phyloP scores from a whole-genome alignment of 2,797 vertebrate species.

The Fistularia commersonii region DNA sequence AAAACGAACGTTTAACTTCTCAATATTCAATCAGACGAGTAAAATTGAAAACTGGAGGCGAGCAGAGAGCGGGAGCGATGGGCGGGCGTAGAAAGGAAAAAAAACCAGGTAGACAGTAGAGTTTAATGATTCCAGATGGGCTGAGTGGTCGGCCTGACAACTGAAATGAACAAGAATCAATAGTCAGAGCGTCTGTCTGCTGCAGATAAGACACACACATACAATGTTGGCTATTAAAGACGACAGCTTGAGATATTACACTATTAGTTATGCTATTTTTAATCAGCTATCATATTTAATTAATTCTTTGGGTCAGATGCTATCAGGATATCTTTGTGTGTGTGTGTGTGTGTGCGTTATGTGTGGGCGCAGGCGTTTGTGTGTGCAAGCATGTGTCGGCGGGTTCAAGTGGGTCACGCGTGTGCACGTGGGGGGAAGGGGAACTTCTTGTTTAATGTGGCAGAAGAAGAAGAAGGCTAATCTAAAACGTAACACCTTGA shows the following conservation, averaged over 20 bases:
- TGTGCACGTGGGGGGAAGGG: no score
- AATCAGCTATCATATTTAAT: slow-evolving; percentile 99
- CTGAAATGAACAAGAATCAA: slow-evolving; percentile 99
- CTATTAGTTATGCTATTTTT: slow-evolving; percentile 99
- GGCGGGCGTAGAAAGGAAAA: slow-evolving; percentile 33
- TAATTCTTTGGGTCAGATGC: slow-evolving; percentile 99
- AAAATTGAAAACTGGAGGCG: neutral
- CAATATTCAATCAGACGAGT: neutral
- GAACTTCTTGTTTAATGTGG: no score
- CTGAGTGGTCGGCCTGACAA: slow-evolving; percentile 88
- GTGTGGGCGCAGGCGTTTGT: slow-evolving; percentile 7
- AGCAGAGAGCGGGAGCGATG: slow-evolving; percentile 1
- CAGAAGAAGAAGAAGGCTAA: no score
- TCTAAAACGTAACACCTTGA: no score
- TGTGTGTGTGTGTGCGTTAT: slow-evolving; percentile 6
- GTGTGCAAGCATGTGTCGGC: neutral
- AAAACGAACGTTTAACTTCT: no score
- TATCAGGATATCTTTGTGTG: slow-evolving; percentile 32
- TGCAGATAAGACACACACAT: slow-evolving; percentile 96
- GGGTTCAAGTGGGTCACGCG: no score
- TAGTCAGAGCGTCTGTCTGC: slow-evolving; percentile 97
- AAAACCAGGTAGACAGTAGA: slow-evolving; percentile 48
- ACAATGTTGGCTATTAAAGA: slow-evolving; percentile 99
- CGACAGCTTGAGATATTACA: slow-evolving; percentile 99
- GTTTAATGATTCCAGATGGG: slow-evolving; percentile 99